phyloP scores from a whole-genome alignment of 2,797 vertebrate genomes.

The Pangasius macronema region DNA sequence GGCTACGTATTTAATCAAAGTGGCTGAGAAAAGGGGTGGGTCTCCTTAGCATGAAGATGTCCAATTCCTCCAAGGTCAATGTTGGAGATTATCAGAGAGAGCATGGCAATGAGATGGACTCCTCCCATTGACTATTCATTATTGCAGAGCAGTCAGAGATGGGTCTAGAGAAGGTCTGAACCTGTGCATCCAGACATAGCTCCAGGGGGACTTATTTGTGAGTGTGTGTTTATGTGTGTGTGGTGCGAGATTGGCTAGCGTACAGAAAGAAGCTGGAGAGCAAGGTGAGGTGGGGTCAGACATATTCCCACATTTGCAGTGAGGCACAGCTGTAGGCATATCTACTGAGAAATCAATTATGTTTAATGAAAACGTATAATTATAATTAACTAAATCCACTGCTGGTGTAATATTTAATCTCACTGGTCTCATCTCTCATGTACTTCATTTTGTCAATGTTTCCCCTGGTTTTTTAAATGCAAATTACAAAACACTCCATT shows the following conservation, averaged over 20 bases:
- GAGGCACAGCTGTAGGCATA: background rate
- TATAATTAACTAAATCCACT: conserved; percentile 5
- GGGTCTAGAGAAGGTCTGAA: conserved; percentile 23
- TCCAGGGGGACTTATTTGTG: conserved; percentile 39
- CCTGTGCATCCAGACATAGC: conserved; percentile 43
- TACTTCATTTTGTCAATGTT: background rate
- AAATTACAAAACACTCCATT: background rate
- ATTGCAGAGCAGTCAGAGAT: conserved; percentile 39
- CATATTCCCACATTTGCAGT: background rate
- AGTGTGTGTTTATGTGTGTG: conserved; percentile 32
- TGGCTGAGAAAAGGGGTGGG: background rate
- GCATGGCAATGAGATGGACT: conserved; percentile 60
- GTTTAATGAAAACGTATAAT: background rate
- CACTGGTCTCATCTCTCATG: background rate
- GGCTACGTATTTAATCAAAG: conserved; percentile 24
- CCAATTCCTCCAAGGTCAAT: conserved; percentile 67
- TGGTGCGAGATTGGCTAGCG: conserved; percentile 5
- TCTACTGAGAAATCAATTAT: background rate
- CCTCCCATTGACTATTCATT: conserved; percentile 74
- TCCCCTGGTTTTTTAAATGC: background rate
- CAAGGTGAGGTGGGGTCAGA: conserved; percentile 23
- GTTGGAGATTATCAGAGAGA: conserved; percentile 56
- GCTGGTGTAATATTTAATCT: background rate
- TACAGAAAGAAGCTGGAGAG: conserved; percentile 26
- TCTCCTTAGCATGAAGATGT: conserved; percentile 40